Base-by-base conservation (phyloP, 2,113 vertebrate genomes). In the Paradisaea rubra region DNA sequence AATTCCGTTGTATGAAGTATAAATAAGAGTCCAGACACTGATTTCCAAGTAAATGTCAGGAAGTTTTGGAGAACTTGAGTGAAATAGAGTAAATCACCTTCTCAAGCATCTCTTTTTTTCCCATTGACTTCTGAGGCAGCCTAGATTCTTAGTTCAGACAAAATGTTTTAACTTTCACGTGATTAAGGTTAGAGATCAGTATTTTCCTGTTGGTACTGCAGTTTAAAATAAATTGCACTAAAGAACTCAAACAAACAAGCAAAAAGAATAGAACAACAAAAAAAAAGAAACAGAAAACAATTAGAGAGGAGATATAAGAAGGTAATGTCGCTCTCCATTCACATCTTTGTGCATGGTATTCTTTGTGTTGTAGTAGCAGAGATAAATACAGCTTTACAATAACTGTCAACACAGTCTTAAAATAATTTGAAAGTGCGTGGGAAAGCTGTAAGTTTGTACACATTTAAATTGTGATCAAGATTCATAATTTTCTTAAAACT, bases 291-390 rank as follows among this genome's bases (percentile, higher is more conserved):
- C 6, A 39, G 10, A 53, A 92, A 86, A 37, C 6, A 53, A 16
- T 12, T 10, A 41, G 13, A 68, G 5, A 70, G 24, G 22, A 56
- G 9, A 31, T 42, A 30, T 5, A 24, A 53, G 20, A 42, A 21
- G 7, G 10, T n/a, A 63, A 37, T 49, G 8, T 5, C 0, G 0
- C 2, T 76, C 17, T 78, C 18, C 11, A 18, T 54, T 86, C 22
- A n/a, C 1, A 41, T 57, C 6, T 47, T 65, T 15, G 6, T 31
- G 6, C 22, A 37, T 0, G 0, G 1, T 37, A 30, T 15, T 65
- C 31, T 78, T 82, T 54, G 23, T 13, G 7, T 45, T 44, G 17
- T 35, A 16, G 6, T 14, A 41, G 1, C 12, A 72, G 14, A 44
- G 5, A 18, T 66, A 92, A 90, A 80, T 44, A 41, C 2, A 54